Evolutionary conservation across 2,888 invertebrate genomes (phyloP).

Genomic region (Drosophila sordidula): DNA sequence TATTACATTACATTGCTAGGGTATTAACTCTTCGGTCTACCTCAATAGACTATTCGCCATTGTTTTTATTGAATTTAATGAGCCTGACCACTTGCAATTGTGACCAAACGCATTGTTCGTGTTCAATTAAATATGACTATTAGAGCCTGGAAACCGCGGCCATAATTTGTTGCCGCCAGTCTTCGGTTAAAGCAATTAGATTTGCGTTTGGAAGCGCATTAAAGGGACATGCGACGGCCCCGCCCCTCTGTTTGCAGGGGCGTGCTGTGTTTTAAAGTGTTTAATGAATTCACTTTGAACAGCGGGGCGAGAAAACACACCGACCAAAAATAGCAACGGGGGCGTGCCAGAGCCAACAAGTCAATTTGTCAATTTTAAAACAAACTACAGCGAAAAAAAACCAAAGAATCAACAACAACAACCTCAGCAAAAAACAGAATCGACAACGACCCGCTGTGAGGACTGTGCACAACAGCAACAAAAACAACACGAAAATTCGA

Average conservation of each 20-base stretch:
- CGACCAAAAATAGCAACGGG: constrained; percentile 51
- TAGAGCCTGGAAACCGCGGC: constrained; percentile 27
- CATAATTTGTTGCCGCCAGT: constrained; percentile 20
- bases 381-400: constrained; percentile 48
- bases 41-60: neutral
- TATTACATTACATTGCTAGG: too few species aligned
- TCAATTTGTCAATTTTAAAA: constrained; percentile 73
- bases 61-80: constrained; percentile 34
- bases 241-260: neutral
- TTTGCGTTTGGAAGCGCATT: constrained; percentile 30
- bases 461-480: constrained; percentile 25
- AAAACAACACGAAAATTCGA: constrained; percentile 9
- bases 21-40: neutral
- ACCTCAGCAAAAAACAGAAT: constrained; percentile 10
- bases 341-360: constrained; percentile 58
- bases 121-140: constrained; percentile 32
- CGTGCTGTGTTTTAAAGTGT: constrained; percentile 54
- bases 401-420: neutral
- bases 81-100: constrained; percentile 19
- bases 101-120: constrained; percentile 2
- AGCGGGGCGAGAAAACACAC: neutral
- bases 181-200: constrained; percentile 48
- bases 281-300: constrained; percentile 64
- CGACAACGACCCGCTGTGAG: constrained; percentile 39
- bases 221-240: constrained; percentile 3